phyloP scores from a whole-genome alignment of 1,140 invertebrate genomes.

The Calliphora vicina region DNA sequence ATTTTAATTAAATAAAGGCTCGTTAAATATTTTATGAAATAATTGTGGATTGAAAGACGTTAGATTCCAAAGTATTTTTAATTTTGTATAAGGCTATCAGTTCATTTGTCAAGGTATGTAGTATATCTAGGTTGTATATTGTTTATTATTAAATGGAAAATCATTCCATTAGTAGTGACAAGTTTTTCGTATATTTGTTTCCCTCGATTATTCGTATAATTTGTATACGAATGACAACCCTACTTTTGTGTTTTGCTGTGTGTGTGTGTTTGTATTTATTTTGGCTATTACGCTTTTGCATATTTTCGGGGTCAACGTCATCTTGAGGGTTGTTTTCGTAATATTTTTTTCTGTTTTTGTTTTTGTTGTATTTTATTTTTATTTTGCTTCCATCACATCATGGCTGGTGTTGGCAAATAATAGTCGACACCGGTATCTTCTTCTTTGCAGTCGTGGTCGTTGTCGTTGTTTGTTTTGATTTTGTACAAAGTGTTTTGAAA shows the following conservation, averaged over 20 bases:
- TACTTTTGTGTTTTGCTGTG: neutral
- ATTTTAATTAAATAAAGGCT: no score
- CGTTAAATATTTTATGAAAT: no score
- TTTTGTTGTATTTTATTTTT: slow-evolving; percentile 12
- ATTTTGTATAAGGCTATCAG: no score
- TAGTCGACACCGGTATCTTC: slow-evolving; percentile 5
- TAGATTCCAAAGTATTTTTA: no score
- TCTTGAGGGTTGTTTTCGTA: slow-evolving; percentile 42
- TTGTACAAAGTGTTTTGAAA: neutral
- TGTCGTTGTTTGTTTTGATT: slow-evolving; percentile 20
- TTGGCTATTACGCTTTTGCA: slow-evolving; percentile 35
- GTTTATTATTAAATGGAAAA: no score
- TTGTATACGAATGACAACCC: no score
- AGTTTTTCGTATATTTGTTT: no score
- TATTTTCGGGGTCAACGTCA: slow-evolving; percentile 43
- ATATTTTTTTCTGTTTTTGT: slow-evolving; percentile 28
- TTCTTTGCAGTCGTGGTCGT: neutral
- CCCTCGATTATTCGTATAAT: no score
- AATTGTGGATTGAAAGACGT: no score
- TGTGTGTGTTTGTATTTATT: slow-evolving; percentile 17
- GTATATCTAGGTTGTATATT: no score
- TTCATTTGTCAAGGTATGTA: no score
- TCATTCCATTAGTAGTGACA: no score
- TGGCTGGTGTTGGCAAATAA: slow-evolving; percentile 1
- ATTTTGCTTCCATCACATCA: neutral